Base-by-base conservation (phyloP, 2,113 vertebrate genomes). In the Nyctereutes procyonoides region DNA sequence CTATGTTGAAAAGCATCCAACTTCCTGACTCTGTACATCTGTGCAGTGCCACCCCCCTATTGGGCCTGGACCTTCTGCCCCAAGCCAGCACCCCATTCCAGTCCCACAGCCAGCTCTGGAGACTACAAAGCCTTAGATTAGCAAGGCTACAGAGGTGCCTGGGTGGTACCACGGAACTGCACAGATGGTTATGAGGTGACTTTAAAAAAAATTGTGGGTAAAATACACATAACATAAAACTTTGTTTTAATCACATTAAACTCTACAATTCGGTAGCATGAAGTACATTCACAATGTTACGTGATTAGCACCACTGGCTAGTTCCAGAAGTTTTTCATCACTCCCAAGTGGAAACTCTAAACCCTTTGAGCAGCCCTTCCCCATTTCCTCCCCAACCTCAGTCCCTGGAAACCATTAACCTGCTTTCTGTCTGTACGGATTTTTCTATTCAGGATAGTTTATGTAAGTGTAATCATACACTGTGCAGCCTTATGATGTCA, bases 41-140 rank as follows among this genome's bases (percentile, higher is more conserved):
- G 13, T n/a, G 28, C 28, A 2, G 28, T 11, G 16, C 19, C 1
- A 5, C 16, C 53, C 22, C 1, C 3, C 35, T 6, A 3, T 9
- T 32, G 38, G 53, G 3, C 79, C 88, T 1, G 13, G 79, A n/a
- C 43, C 58, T 32, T 77, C 60, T 56, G 60, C 38, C 48, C 77
- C 69, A 15, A 58, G 53, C 77, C 77, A 10, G 65, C 14, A n/a
- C 26, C 4, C 62, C 26, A 16, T 43, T 8, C 43, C 43, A 43
- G 43, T 43, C 43, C 43, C 43, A 43, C 43, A 43, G 43, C 43
- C 6, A 43, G 43, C 51, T 55, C 80, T 74, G 26, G 17, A 60
- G 43, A 14, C 60, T 12, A 9, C 65, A 38, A 1, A 62, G 11
- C 13, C 88, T 67, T 9, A 20, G 9, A 13, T 63, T 32, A 53